A percentile compares a stretch with the other conserved stretches of the same genome.
phyloP scores from a whole-genome alignment of 92 coral and sea anemone species.

The Pocillopora meandrina region DNA sequence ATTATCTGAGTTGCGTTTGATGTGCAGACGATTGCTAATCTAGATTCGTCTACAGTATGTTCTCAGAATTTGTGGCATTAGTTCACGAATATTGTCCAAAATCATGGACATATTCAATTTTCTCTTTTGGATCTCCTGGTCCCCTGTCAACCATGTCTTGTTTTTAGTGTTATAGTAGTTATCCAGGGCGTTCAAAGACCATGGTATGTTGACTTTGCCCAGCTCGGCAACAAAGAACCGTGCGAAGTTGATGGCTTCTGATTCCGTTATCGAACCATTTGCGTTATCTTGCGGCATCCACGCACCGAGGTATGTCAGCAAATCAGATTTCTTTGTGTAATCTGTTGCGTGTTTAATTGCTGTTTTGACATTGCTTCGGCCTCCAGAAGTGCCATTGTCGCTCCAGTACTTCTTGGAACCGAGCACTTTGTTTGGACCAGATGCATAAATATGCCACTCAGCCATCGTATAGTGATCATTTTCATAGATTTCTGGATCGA shows the following conservation, averaged over 20 bases:
- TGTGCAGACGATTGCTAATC: too few relatives aligned
- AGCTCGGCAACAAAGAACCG: constrained; percentile 49
- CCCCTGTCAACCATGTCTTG: constrained; percentile 50
- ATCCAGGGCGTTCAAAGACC: constrained; percentile 74
- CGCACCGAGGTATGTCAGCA: constrained; percentile 64
- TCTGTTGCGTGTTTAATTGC: constrained; percentile 41
- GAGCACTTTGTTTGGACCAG: constrained; percentile 60
- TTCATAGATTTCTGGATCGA: neutral
- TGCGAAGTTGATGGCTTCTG: constrained; percentile 57
- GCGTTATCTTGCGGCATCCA: constrained; percentile 68
- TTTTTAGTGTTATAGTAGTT: constrained; percentile 64
- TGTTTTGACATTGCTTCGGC: constrained; percentile 29
- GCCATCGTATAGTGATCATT: constrained; percentile 11
- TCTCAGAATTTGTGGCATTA: constrained; percentile 30
- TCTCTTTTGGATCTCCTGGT: constrained; percentile 27
- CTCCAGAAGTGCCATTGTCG: neutral
- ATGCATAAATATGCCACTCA: constrained; percentile 50
- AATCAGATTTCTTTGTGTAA: constrained; percentile 15
- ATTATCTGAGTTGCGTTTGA: too few relatives aligned
- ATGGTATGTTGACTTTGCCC: constrained; percentile 30
- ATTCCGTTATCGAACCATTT: constrained; percentile 37
- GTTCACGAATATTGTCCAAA: constrained; percentile 50
- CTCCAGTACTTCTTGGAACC: too few relatives aligned
- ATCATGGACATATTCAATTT: constrained; percentile 14
- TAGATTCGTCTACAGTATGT: too few relatives aligned